These are phyloP conservation scores for Chironomus riparius DNA, from an alignment of 2,888 invertebrate genomes.

Conservation along the genomic window DNA sequence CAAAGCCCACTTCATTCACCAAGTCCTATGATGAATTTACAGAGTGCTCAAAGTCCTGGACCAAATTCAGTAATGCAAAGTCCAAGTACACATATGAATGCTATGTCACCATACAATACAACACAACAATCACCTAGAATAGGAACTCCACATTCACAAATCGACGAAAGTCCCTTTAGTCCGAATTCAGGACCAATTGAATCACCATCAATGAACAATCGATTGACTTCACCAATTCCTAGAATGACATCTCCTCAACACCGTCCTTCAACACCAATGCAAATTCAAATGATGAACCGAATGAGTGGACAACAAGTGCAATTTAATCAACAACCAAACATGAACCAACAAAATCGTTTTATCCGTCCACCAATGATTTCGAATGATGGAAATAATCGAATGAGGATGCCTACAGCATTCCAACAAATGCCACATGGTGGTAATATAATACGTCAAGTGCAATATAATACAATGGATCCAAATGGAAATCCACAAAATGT, in stretches of 20 bases:
- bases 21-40: slow-evolving; percentile 42
- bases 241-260: slow-evolving; percentile 52
- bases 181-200: slow-evolving; percentile 35
- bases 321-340: slow-evolving; percentile 30
- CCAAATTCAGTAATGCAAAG: slow-evolving; percentile 42
- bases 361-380: slow-evolving; percentile 38
- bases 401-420: slow-evolving; percentile 25
- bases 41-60: slow-evolving; percentile 42
- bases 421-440: slow-evolving; percentile 41
- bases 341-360: slow-evolving; percentile 41
- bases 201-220: slow-evolving; percentile 43
- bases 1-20: slow-evolving; percentile 48
- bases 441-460: slow-evolving; percentile 36
- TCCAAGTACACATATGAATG: slow-evolving; percentile 43
- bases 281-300: slow-evolving; percentile 35
- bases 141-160: slow-evolving; percentile 54
- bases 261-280: slow-evolving; percentile 35
- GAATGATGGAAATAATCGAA: slow-evolving; percentile 15
- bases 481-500: slow-evolving; percentile 31
- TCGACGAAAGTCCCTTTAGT: slow-evolving; percentile 50
- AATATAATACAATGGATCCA: slow-evolving; percentile 4
- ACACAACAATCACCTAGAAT: slow-evolving; percentile 52
- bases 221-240: slow-evolving; percentile 42
- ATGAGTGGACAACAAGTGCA: slow-evolving; percentile 48
- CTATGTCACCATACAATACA: slow-evolving; percentile 46